These are phyloP conservation scores for Dendrocincla fuliginosa DNA, from an alignment of 2,797 vertebrate genomes.

Conservation along the genomic window DNA sequence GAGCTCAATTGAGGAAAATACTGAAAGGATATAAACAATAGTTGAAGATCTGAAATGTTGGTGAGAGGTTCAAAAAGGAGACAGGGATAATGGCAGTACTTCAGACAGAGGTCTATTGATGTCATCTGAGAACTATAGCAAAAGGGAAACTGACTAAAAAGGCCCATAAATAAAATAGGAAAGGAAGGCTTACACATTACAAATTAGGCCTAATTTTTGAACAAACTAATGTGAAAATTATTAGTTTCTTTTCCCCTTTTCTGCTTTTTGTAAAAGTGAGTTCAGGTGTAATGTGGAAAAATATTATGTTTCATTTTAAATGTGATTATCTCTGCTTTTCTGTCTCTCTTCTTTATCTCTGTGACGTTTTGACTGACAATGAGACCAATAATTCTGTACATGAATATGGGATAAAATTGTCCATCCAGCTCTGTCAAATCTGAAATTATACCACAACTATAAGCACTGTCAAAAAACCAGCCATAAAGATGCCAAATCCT, in stretches of 20 bases:
- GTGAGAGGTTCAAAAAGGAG: neutral
- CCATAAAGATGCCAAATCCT: neutral
- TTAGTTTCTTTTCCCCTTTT: neutral
- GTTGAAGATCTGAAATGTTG: neutral
- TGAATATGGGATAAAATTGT: neutral
- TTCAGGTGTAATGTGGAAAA: neutral
- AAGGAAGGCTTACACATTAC: neutral
- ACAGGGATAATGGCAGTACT: neutral
- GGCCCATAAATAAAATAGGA: neutral
- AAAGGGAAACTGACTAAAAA: neutral
- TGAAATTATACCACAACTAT: neutral
- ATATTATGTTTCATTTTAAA: neutral
- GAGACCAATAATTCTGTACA: neutral
- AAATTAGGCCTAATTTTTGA: neutral
- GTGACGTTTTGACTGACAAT: neutral
- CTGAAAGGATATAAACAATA: neutral
- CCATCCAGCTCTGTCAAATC: neutral
- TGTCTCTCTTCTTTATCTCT: neutral
- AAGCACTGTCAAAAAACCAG: neutral
- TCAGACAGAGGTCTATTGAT: neutral
- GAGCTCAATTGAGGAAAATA: neutral
- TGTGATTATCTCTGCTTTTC: neutral
- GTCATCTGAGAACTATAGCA: neutral
- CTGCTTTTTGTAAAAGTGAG: neutral
- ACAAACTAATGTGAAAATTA: neutral